Evolutionary conservation across 2,113 vertebrate species (phyloP).

Genomic region (human): GRCh38 chr16:54277001-54277500

Average conservation of each 20-base stretch:
- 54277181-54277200: not conserved
- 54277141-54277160: constrained; percentile 21
- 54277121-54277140: not conserved
- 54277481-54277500: constrained; percentile 22
- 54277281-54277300: not conserved
- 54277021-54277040: not conserved
- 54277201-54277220: not conserved
- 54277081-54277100: not conserved
- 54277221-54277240: not conserved
- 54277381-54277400: constrained; percentile 85
- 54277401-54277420: constrained; percentile 86
- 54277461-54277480: constrained; percentile 65
- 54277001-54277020: not conserved
- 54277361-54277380: constrained; percentile 83
- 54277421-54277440: constrained; percentile 80
- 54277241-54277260: not conserved
- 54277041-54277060: not conserved
- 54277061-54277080: fast-evolving
- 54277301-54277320: not conserved
- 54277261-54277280: not conserved
- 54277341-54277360: constrained; percentile 76
- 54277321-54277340: constrained; percentile 62
- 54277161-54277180: not conserved
- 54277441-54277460: constrained; percentile 76
- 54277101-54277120: not conserved